A percentile compares a stretch with the other conserved stretches of the same genome.
Conservation (phyloP, 2,113 vertebrate species). For the Megatriorchis doriae region DNA sequence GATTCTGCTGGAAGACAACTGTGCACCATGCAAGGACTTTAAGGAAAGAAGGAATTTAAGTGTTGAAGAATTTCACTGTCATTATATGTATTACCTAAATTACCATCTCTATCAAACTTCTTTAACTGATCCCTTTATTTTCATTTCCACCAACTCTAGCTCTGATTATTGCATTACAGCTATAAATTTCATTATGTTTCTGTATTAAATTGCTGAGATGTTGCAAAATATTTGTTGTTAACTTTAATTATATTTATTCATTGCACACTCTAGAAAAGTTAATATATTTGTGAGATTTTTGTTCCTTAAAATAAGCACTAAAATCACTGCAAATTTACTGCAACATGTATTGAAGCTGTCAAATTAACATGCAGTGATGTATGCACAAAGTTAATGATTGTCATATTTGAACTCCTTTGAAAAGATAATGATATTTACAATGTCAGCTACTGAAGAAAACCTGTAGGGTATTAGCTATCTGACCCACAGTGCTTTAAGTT, state of each 20-base stretch:
- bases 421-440: constrained; percentile 19
- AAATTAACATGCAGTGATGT: background rate
- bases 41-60: background rate
- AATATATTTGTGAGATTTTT: background rate
- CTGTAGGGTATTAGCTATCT: background rate
- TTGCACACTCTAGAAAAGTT: background rate
- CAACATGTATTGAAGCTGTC: background rate
- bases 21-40: background rate
- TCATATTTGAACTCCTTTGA: constrained; percentile 12
- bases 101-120: background rate
- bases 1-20: background rate
- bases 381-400: background rate
- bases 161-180: background rate
- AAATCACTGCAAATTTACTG: background rate
- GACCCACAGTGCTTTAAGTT: background rate
- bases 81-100: background rate
- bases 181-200: background rate
- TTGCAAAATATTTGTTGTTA: background rate
- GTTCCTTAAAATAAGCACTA: background rate
- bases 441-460: background rate
- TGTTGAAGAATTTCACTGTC: background rate
- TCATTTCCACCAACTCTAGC: background rate
- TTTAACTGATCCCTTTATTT: background rate
- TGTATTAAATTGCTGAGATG: background rate
- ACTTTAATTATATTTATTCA: background rate